Conservation (phyloP, 2,888 invertebrate species). For the Globia sparganii region DNA sequence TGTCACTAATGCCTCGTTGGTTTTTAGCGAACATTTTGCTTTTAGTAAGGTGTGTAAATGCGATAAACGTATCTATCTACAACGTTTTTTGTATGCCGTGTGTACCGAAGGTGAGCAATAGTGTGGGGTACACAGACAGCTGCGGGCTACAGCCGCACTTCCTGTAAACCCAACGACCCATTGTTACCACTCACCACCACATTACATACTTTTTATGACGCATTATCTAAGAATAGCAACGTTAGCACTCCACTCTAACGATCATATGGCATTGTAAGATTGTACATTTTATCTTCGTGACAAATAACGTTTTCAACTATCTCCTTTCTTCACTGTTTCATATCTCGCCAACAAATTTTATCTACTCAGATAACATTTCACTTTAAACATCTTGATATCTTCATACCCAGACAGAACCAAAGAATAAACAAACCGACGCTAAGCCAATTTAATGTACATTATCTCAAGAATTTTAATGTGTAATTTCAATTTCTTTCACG, state of each 20-base stretch:
- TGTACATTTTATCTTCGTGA: slow-evolving; percentile 68
- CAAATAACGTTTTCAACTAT: slow-evolving; percentile 64
- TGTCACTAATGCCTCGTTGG: not conserved
- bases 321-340: slow-evolving; percentile 42
- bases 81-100: slow-evolving; percentile 36
- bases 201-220: slow-evolving; percentile 80
- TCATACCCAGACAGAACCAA: slow-evolving; percentile 43
- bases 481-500: slow-evolving; percentile 54
- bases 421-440: slow-evolving; percentile 41
- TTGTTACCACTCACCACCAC: slow-evolving; percentile 77
- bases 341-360: slow-evolving; percentile 40
- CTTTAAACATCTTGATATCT: slow-evolving; percentile 41
- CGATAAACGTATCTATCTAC: slow-evolving; percentile 48
- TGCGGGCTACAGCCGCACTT: slow-evolving; percentile 83
- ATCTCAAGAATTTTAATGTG: slow-evolving; percentile 53
- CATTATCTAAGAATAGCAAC: slow-evolving; percentile 74
- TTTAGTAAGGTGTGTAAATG: slow-evolving; percentile 40
- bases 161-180: slow-evolving; percentile 84
- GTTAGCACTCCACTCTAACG: slow-evolving; percentile 64
- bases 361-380: slow-evolving; percentile 40
- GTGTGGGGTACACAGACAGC: slow-evolving; percentile 74
- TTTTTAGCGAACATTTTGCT: slow-evolving; percentile 31
- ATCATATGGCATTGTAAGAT: slow-evolving; percentile 69
- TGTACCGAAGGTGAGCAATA: slow-evolving; percentile 62
- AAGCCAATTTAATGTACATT: slow-evolving; percentile 45